phyloP scores from a whole-genome alignment of 2,888 invertebrate species.

The Metellina segmentata region DNA sequence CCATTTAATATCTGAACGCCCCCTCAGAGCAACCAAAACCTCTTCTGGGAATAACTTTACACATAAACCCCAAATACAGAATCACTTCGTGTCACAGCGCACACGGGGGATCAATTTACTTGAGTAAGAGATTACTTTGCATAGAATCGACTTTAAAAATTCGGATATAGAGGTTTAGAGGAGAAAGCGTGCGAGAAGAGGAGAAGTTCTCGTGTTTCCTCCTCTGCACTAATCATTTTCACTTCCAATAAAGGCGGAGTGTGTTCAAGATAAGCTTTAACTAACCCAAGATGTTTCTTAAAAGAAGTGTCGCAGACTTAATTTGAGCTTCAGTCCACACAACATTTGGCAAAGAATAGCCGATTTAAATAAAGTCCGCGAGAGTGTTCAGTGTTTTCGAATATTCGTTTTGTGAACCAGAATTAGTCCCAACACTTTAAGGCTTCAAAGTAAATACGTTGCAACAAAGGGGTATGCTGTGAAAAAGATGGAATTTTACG shows the following conservation, averaged over 20 bases:
- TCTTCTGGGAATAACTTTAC: background rate
- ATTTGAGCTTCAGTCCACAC: too few species aligned
- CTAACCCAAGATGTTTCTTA: too few species aligned
- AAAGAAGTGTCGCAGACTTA: too few species aligned
- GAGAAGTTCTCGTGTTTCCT: constrained; percentile 4
- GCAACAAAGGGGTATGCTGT: too few species aligned
- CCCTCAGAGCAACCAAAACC: background rate
- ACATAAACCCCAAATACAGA: constrained; percentile 20
- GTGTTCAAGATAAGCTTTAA: background rate
- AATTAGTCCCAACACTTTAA: too few species aligned
- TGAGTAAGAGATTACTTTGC: constrained; percentile 43
- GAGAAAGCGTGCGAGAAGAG: background rate
- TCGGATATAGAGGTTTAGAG: background rate
- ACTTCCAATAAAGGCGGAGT: background rate
- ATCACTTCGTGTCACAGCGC: constrained; percentile 16
- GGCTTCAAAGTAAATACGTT: too few species aligned
- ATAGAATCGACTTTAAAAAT: constrained; percentile 37
- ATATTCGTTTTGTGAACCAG: too few species aligned
- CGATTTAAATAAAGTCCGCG: too few species aligned
- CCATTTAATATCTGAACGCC: background rate
- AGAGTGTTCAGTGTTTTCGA: too few species aligned
- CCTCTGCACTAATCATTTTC: constrained; percentile 13
- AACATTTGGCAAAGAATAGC: too few species aligned
- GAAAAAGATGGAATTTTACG: too few species aligned
- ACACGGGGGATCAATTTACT: constrained; percentile 32